Conservation (phyloP, 1,140 invertebrate genomes). For the Papilio dardanus region DNA sequence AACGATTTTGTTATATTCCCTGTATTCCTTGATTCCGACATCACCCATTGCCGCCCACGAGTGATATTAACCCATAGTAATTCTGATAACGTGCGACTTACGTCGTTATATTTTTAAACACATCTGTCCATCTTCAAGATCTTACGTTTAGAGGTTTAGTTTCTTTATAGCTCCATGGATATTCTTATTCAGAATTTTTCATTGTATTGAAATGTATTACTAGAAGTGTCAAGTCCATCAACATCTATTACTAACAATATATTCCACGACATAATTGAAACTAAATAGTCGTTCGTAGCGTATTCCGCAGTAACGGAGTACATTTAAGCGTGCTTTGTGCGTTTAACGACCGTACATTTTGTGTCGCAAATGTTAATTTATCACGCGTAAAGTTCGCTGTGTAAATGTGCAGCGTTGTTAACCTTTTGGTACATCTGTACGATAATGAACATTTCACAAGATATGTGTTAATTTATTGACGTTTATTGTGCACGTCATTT, state of each 20-base stretch:
- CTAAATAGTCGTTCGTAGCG: not conserved
- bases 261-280: not conserved
- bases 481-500: no score
- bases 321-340: slow-evolving; percentile 30
- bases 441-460: not conserved
- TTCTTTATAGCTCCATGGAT: not conserved
- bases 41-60: no score
- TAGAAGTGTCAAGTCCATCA: not conserved
- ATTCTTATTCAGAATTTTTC: not conserved
- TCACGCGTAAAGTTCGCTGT: slow-evolving; percentile 54
- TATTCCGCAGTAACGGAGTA: slow-evolving; percentile 1
- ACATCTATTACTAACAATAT: not conserved
- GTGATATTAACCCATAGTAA: no score
- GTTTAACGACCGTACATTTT: slow-evolving; percentile 51
- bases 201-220: no score
- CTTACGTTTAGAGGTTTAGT: no score
- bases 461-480: no score
- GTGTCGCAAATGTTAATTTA: slow-evolving; percentile 62
- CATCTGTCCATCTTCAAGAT: no score
- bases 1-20: no score
- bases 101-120: no score
- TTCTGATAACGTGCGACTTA: no score
- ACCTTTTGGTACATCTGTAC: slow-evolving; percentile 35
- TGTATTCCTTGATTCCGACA: no score
- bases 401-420: slow-evolving; percentile 49